Conservation (phyloP, 2,888 invertebrate genomes). For the Andrena praecox region DNA sequence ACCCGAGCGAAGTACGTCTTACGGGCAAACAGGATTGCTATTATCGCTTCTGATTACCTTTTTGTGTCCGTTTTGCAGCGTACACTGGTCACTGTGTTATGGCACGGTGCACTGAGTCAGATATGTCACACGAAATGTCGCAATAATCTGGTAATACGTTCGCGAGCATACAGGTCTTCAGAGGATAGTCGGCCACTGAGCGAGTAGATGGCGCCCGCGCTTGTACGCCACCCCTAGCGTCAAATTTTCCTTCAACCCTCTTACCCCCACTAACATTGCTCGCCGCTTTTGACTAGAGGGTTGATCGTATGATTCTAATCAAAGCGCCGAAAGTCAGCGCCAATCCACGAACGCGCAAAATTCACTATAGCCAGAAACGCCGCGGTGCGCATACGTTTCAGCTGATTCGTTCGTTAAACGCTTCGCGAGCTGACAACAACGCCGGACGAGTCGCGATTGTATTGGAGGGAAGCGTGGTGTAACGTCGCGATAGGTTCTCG, state of each 20-base stretch:
- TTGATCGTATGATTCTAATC: conserved; percentile 51
- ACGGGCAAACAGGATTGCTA: neutral
- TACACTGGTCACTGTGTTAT: conserved; percentile 73
- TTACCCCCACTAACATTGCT: conserved; percentile 28
- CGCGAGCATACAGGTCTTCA: conserved; percentile 73
- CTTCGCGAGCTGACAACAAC: neutral
- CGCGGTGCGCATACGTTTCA: neutral
- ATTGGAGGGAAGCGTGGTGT: neutral
- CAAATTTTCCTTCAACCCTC: conserved; percentile 45
- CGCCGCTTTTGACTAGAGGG: conserved; percentile 49
- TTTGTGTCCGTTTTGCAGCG: conserved; percentile 62
- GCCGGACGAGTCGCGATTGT: too few species aligned
- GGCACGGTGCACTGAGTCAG: conserved; percentile 66
- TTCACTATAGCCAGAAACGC: neutral
- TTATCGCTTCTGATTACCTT: conserved; percentile 64
- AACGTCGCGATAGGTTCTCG: neutral
- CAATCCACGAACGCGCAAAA: conserved; percentile 21
- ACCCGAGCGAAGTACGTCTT: conserved; percentile 23
- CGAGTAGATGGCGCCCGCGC: conserved; percentile 78
- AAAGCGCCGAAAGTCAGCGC: conserved; percentile 42
- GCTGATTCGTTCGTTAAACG: neutral
- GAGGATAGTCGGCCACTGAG: conserved; percentile 78
- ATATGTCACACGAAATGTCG: conserved; percentile 69
- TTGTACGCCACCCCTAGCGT: conserved; percentile 69
- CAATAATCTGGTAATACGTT: conserved; percentile 69